These are phyloP conservation scores for Synergus umbraculus DNA, from an alignment of 2,888 invertebrate genomes.

Conservation along the genomic window DNA sequence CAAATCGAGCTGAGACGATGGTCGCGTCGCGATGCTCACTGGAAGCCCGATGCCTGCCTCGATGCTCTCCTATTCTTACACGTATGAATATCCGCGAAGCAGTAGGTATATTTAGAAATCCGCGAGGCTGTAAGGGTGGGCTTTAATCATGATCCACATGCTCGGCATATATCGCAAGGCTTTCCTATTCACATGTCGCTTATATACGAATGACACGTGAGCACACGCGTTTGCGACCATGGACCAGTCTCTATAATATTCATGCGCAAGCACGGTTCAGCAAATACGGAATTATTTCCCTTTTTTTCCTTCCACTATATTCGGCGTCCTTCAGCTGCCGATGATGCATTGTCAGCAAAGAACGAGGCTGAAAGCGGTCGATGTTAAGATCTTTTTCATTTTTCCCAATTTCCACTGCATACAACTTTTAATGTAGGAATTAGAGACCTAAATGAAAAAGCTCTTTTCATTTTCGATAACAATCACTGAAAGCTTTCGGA, in stretches of 20 bases:
- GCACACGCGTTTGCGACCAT: constrained; percentile 50
- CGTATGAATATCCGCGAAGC: constrained; percentile 35
- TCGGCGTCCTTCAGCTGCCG: constrained; percentile 46
- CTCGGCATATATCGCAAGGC: constrained; percentile 15
- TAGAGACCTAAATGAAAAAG: background rate
- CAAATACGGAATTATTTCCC: constrained; percentile 60
- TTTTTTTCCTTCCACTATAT: constrained; percentile 42
- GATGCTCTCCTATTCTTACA: constrained; percentile 46
- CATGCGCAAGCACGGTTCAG: constrained; percentile 55
- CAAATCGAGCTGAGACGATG: constrained; percentile 48
- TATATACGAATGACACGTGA: constrained; percentile 43
- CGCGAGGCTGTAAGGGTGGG: constrained; percentile 50
- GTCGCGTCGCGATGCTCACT: constrained; percentile 53
- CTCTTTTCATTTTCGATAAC: background rate
- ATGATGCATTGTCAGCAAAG: constrained; percentile 35
- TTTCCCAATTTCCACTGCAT: background rate
- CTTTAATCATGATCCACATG: constrained; percentile 62
- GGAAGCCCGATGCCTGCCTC: constrained; percentile 43
- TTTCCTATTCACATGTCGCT: constrained; percentile 24
- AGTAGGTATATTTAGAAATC: constrained; percentile 52
- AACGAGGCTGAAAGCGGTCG: constrained; percentile 12
- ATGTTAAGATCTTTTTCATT: constrained; percentile 1
- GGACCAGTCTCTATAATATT: constrained; percentile 36
- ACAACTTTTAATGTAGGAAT: background rate
- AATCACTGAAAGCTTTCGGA: background rate